These are phyloP conservation scores for Papilio polytes DNA, from an alignment of 1,140 invertebrate species.

Conservation along the genomic window DNA sequence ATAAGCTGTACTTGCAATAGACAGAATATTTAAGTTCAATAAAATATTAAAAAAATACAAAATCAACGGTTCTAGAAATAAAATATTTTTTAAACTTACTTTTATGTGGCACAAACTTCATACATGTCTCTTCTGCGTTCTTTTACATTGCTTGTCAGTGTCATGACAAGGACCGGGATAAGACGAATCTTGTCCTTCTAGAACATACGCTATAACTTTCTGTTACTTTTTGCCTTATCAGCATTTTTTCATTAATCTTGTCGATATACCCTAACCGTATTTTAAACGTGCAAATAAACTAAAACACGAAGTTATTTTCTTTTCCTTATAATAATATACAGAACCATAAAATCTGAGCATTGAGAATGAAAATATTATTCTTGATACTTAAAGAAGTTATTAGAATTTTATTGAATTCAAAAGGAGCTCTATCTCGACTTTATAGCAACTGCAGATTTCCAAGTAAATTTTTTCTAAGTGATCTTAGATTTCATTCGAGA, in stretches of 20 bases:
- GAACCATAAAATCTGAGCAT: background rate
- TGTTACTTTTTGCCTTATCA: background rate
- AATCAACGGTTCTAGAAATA: background rate
- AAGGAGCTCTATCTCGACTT: background rate
- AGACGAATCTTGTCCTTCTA: background rate
- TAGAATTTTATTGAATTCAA: background rate
- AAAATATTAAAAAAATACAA: background rate
- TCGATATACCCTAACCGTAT: background rate
- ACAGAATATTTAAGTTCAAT: background rate
- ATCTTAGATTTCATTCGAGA: constrained; percentile 7
- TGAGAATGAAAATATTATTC: background rate
- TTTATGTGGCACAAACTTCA: too few species aligned
- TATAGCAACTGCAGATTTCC: background rate
- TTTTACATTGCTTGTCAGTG: too few species aligned
- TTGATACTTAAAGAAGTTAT: background rate
- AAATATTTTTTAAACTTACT: background rate
- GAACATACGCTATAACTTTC: background rate
- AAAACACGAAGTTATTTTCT: background rate
- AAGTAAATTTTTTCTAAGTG: constrained; percentile 1
- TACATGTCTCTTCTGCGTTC: too few species aligned
- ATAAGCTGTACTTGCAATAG: background rate
- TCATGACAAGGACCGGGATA: too few species aligned
- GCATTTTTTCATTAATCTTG: background rate
- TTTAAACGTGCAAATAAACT: background rate
- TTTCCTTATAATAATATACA: too few species aligned